Base-by-base conservation (phyloP, 2,797 vertebrate species). In the Gymnothorax javanicus region DNA sequence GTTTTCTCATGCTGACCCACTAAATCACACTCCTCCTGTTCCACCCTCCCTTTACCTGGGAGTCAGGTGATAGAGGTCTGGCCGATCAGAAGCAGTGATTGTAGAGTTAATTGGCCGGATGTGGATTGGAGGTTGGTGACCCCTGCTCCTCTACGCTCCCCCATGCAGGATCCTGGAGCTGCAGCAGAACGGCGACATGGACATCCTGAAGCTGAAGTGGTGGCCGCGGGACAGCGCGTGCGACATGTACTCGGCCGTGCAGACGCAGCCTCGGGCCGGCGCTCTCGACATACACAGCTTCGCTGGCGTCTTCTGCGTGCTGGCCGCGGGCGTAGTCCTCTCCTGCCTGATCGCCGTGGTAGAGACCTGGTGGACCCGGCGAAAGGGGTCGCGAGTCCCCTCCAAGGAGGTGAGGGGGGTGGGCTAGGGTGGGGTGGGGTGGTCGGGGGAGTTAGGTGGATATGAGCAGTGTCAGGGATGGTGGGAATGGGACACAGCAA, bases 221-320 rank as follows among this genome's bases (percentile, higher is more conserved):
- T 99, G 98, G 98, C 98, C 99, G 0, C 97, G 96, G 93, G 98
- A 98, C 2, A 97, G 97, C 89, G 97, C 98, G 0, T 99, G 99
- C 91, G 98, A 99, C 93, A 96, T 99, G 90, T 98, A 97, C 92
- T 97, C 97, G 57, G 97, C 98, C 0, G 94, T 98, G 91, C 97
- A 98, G 91, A 95, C 97, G 3, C 96, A 97, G 88, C 97, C 98
- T 94, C 97, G 94, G 75, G 97, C 97, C 92, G 97, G 95, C 4
- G 98, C 99, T 87, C 95, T 99, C 93, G 98, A 99, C 94, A 99
- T 99, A 93, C 98, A 98, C 94, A 99, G 98, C 93, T 99, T 99
- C 83, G 98, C 99, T 0, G 99, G 99, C 0, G 98, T 99, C 84
- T 99, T 99, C 95, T 99, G 98, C 25, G 97, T 99, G 93, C 96